Evolutionary conservation across 1,140 invertebrate species (phyloP), one percentile per base, ranked within the genome.

Genomic region (Gonioctena quinquepunctata): DNA sequence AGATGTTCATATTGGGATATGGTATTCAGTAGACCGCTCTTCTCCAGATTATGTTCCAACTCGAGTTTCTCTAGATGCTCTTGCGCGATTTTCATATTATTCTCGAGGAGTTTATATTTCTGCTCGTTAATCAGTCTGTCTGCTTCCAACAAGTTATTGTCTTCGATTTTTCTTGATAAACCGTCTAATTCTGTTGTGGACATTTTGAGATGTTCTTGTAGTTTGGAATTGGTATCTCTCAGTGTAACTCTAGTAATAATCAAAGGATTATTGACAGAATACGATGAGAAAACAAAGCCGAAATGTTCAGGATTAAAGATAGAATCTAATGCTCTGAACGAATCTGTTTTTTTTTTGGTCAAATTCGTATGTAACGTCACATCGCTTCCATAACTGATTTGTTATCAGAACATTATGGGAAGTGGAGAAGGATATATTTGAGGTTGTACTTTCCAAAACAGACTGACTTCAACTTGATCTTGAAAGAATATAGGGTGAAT

Each of bases 131-230:
- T 19, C 8, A 27, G 13, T 52, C 22, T 68, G 13, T 26, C 25
- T 8, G 63, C 61, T 52, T 16, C 27, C 4, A 28, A 23, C 21
- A 4, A n/a, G 50, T 8, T 18, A 42, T 11, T 56, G 27, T 69
- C 70, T 48, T 73, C 72, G 13, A 74, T 42, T 57, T 71, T 62
- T 26, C 71, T 68, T n/a, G 65, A 63, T 16, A 74, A 28, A 27
- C 42, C 52, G 13, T 71, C 66, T n/a, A 71, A 27, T 63, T 74
- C 72, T 2, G 25, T 62, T 48, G 64, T 33, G 2, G 61, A 71
- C 23, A 61, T 71, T 23, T 72, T 71, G 4, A 69, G 59, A 27
- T 52, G 59, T 63, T 74, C 69, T 61, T 74, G 69, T 11, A 71
- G 18, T 8, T 64, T 66, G 1, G 49, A 62, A 27, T 71, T 71